Conservation (phyloP, 2,113 vertebrate species). For the Recurvirostra avosetta region DNA sequence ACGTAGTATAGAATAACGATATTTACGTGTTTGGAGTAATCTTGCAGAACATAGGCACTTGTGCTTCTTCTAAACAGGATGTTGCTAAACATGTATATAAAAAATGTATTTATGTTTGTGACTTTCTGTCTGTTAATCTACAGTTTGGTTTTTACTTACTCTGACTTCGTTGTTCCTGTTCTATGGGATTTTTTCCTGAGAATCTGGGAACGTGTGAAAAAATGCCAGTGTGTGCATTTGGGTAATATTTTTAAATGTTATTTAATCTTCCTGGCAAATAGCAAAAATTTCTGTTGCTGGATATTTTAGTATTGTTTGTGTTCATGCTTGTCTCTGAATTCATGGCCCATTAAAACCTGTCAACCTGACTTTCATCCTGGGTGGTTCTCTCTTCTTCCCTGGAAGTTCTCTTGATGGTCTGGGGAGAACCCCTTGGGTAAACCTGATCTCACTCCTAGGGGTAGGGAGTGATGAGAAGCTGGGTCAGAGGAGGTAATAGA, state of each 20-base stretch:
- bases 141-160: neutral
- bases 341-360: neutral
- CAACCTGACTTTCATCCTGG: neutral
- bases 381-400: neutral
- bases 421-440: neutral
- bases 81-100: neutral
- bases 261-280: neutral
- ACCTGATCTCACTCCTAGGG: neutral
- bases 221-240: neutral
- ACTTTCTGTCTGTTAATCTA: neutral
- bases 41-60: neutral
- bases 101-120: neutral
- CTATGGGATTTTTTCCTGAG: neutral
- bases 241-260: neutral
- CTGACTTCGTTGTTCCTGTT: neutral
- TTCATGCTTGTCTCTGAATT: neutral
- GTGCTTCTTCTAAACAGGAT: neutral
- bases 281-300: neutral
- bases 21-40: neutral
- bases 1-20: neutral
- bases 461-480: neutral
- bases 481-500: neutral
- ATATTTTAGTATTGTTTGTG: neutral
- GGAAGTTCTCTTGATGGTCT: neutral
- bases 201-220: neutral